A percentile compares a stretch with the other conserved stretches of the same genome.
These are phyloP conservation scores for Nixonia krombeini DNA, from an alignment of 1,140 invertebrate species.

Conservation along the genomic window DNA sequence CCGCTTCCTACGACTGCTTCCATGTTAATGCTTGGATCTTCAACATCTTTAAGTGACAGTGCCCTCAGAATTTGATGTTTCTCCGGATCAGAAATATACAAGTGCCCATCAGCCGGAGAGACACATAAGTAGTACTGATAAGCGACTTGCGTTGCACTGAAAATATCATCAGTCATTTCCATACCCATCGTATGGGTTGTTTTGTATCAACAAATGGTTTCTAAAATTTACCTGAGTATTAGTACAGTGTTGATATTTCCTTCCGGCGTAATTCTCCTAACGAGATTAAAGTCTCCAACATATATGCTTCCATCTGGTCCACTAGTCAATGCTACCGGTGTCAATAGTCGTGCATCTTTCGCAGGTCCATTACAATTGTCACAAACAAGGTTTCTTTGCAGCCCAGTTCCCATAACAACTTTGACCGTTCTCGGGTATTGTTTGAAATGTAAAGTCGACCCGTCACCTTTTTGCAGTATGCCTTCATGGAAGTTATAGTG, in stretches of 20 bases:
- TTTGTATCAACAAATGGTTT: no score
- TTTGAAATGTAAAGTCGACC: constrained; percentile 92
- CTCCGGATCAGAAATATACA: constrained; percentile 97
- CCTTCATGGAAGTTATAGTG: constrained; percentile 98
- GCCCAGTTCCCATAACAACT: constrained; percentile 94
- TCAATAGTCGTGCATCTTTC: constrained; percentile 88
- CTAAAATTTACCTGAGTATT: constrained; percentile 83
- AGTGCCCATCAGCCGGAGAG: constrained; percentile 93
- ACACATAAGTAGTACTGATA: constrained; percentile 96
- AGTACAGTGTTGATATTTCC: constrained; percentile 93
- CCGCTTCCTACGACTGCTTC: constrained; percentile 95
- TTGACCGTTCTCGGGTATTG: constrained; percentile 91
- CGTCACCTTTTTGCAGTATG: constrained; percentile 96
- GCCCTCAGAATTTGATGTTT: constrained; percentile 88
- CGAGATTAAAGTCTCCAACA: constrained; percentile 97
- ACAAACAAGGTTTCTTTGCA: constrained; percentile 83
- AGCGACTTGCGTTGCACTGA: constrained; percentile 90
- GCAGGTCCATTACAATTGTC: constrained; percentile 89
- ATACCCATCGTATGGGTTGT: no score
- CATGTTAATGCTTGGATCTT: constrained; percentile 87
- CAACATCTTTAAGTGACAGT: constrained; percentile 81
- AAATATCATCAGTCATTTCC: constrained; percentile 2
- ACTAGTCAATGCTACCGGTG: constrained; percentile 92
- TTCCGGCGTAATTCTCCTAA: constrained; percentile 92
- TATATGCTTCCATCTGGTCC: constrained; percentile 97